Evolutionary conservation across 2,888 invertebrate species (phyloP), one percentile per base, ranked within the genome.

Genomic region (Tinea pellionella): DNA sequence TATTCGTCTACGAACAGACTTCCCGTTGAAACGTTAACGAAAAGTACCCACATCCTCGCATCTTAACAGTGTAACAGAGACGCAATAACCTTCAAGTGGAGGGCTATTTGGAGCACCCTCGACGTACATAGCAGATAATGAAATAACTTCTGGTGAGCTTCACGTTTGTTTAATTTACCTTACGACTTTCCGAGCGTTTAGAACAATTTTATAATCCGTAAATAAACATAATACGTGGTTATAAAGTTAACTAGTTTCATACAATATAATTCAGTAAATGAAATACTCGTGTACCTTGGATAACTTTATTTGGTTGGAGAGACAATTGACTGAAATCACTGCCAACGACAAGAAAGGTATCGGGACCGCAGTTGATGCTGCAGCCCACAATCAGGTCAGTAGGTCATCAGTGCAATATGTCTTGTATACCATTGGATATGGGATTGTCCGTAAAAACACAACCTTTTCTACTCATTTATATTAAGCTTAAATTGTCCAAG

Each of bases 381-480:
- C 85, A 85, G 76, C 77, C 74, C 75, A 77, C 70, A 86, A 76
- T 66, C 77, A 68, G 86, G 86, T 83, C 74, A 86, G 71, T 80
- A 68, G 85, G 86, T 77, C 84, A 80, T 77, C 75, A 76, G 74
- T 75, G 73, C 70, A 67, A 70, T 71, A 73, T 72, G 70, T 24
- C 24, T 24, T 24, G 19, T 47, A n/a, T 18, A 53, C 53, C n/a
- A 24, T 47, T 9, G 19, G 24, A 18, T 24, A 2, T 24, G 24
- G 18, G 18, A 18, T 18, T 53, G 2, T 12, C 24, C 3, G 13
- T 15, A n/a, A 24, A 24, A 53, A 53, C 53, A 24, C 9, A 62
- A 59, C 43, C 59, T 62, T 60, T 65, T 64, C 53, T 60, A 59
- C 6, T 6, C 2, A 3, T 24, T 24, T 24, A 24, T 6, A 24